Percentiles rank a stretch among this genome's conserved stretches.
Evolutionary conservation across 2,888 invertebrate genomes (phyloP).

Genomic region (Philereme vetulata): DNA sequence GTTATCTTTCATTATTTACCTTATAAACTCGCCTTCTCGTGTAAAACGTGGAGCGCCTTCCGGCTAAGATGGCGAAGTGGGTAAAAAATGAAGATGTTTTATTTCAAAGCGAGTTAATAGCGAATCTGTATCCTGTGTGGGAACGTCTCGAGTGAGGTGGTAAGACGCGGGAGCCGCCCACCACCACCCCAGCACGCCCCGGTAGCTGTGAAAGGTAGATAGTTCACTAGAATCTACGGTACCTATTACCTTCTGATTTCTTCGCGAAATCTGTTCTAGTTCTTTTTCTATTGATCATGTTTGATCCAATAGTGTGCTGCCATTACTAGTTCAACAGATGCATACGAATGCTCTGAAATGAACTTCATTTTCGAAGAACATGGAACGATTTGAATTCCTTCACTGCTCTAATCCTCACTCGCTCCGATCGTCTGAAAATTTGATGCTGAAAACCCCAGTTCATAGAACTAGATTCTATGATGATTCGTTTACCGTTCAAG

Average conservation of each 20-base stretch:
- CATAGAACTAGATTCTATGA: too few relatives aligned
- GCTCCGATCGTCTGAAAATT: too few relatives aligned
- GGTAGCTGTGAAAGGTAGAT: conserved; percentile 48
- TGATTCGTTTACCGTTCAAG: too few relatives aligned
- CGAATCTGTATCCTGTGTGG: conserved; percentile 42
- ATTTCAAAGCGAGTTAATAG: conserved; percentile 42
- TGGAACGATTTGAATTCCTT: too few relatives aligned
- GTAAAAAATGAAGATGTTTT: conserved; percentile 37
- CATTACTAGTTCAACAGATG: too few relatives aligned
- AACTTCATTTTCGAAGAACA: too few relatives aligned
- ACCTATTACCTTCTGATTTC: background rate
- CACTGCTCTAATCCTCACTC: too few relatives aligned
- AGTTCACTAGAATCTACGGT: conserved; percentile 43
- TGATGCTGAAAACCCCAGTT: too few relatives aligned
- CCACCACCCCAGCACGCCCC: conserved; percentile 41
- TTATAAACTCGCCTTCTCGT: conserved; percentile 10
- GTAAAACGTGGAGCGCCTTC: conserved; percentile 25
- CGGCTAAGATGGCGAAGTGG: conserved; percentile 32
- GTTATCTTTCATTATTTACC: conserved; percentile 4
- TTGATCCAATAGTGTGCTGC: background rate
- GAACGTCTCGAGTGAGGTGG: conserved; percentile 35
- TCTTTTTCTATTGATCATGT: too few relatives aligned
- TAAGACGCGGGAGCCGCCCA: conserved; percentile 29
- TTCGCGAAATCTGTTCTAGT: background rate
- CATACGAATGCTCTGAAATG: too few relatives aligned